phyloP scores from a whole-genome alignment of 1,140 invertebrate species.

The Vollenhovia emeryi region DNA sequence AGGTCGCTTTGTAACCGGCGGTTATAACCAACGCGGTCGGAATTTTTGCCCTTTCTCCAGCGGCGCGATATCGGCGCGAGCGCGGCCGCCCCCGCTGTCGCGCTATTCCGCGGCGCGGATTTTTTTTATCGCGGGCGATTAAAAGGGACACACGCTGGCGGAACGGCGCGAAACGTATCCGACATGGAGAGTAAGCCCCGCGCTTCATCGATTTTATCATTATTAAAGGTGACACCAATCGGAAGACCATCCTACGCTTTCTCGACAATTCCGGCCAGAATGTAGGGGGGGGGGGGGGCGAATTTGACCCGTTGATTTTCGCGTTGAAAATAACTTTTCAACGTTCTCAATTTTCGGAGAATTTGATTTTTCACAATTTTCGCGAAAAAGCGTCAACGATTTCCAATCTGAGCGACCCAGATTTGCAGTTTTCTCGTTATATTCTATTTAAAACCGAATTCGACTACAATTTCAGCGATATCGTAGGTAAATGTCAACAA shows the following conservation, averaged over 20 bases:
- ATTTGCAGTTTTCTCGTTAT: constrained; percentile 50
- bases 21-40: constrained; percentile 6
- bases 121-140: constrained; percentile 36
- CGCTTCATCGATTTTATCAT: constrained; percentile 51
- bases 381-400: constrained; percentile 45
- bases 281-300: too few species aligned
- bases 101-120: background rate
- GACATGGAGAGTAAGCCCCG: background rate
- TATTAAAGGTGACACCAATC: constrained; percentile 33
- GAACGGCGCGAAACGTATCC: background rate
- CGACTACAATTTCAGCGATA: constrained; percentile 27
- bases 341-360: constrained; percentile 53
- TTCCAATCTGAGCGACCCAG: constrained; percentile 38
- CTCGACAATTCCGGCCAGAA: background rate
- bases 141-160: constrained; percentile 7
- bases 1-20: background rate
- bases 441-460: constrained; percentile 54
- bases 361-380: constrained; percentile 54
- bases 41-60: constrained; percentile 38
- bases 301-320: constrained; percentile 35
- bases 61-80: background rate
- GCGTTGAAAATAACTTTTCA: constrained; percentile 49
- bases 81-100: background rate
- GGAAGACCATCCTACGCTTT: constrained; percentile 6
- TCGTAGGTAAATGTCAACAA: constrained; percentile 1